phyloP scores from a whole-genome alignment of 2,113 vertebrate species.

The Rattus rattus region DNA sequence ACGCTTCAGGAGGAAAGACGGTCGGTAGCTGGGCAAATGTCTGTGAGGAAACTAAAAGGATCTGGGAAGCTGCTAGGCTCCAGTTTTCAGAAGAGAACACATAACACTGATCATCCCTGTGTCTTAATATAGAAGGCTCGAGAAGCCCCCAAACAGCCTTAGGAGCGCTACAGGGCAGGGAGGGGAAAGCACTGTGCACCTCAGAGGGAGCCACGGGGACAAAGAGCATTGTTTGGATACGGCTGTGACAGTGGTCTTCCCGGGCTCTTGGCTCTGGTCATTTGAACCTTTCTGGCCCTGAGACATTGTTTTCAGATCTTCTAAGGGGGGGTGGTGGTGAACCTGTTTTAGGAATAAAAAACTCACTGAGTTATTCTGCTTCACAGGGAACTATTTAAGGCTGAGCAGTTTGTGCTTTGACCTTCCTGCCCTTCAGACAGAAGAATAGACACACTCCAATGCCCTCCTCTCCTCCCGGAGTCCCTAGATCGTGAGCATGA shows the following conservation, averaged over 20 bases:
- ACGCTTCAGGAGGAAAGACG: neutral
- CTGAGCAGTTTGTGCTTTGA: neutral
- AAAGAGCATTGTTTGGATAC: constrained; percentile 82
- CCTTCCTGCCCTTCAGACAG: neutral
- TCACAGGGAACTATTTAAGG: constrained; percentile 60
- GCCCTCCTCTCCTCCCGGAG: neutral
- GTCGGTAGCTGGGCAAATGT: neutral
- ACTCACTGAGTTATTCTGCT: constrained; percentile 64
- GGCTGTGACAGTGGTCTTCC: constrained; percentile 69
- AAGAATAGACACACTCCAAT: neutral
- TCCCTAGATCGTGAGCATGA: neutral
- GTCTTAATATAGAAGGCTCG: constrained; percentile 71
- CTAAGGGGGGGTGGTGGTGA: constrained; percentile 35
- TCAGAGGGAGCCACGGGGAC: constrained; percentile 75
- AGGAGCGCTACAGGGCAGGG: constrained; percentile 72
- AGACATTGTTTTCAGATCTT: constrained; percentile 82
- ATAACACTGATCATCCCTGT: neutral
- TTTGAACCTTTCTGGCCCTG: constrained; percentile 78
- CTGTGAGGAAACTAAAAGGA: neutral
- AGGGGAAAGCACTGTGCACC: constrained; percentile 80
- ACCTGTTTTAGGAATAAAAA: constrained; percentile 73
- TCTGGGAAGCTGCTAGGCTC: neutral
- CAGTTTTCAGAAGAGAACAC: constrained; percentile 54
- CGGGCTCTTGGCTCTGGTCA: constrained; percentile 74
- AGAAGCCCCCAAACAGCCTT: constrained; percentile 65